Conservation (phyloP, 2,113 vertebrate species). For the Rissa tridactyla region DNA sequence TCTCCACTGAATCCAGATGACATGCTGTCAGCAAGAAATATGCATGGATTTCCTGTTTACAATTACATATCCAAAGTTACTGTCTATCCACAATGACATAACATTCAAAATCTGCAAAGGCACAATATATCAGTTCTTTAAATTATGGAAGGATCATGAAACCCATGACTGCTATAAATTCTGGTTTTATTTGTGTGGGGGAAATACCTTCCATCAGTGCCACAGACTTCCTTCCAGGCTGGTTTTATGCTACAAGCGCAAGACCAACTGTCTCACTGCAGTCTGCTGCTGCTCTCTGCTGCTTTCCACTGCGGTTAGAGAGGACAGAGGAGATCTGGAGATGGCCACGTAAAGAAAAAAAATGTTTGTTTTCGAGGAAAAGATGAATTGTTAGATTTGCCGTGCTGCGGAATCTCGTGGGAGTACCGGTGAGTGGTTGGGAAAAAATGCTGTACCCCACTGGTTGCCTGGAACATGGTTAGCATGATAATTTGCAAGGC, state of each 20-base stretch:
- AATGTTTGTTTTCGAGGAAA: background rate
- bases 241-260: background rate
- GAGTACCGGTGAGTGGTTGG: background rate
- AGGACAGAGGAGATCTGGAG: background rate
- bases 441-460: background rate
- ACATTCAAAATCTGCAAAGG: background rate
- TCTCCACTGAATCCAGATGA: background rate
- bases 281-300: conserved; percentile 69
- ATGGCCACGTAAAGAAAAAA: background rate
- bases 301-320: background rate
- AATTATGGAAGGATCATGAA: background rate
- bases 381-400: background rate
- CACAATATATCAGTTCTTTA: background rate
- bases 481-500: background rate
- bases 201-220: background rate
- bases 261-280: background rate
- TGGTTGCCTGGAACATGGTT: background rate
- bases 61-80: background rate
- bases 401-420: background rate
- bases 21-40: background rate
- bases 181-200: background rate
- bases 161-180: background rate
- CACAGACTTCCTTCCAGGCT: background rate
- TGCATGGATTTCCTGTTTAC: background rate
- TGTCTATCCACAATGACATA: background rate